Conservation (phyloP, 2,113 vertebrate species). For the Etia nguti region DNA sequence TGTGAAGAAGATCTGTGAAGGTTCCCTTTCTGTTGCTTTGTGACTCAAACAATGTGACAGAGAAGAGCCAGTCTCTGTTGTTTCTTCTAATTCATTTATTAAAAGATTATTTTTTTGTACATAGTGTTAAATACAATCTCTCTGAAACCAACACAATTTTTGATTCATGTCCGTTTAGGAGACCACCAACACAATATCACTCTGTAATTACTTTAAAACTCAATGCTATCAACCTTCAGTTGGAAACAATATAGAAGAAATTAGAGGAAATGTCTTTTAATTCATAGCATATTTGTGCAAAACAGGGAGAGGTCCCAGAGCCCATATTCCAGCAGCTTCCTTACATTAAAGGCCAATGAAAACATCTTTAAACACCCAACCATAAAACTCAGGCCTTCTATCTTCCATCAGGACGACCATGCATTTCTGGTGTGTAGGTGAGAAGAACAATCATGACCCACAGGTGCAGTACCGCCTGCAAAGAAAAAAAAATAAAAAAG, state of each 20-base stretch:
- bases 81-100: constrained; percentile 50
- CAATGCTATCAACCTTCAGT: not conserved
- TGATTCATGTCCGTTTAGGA: constrained; percentile 18
- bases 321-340: constrained; percentile 50
- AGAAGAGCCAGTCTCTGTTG: not conserved
- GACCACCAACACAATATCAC: not conserved
- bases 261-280: constrained; percentile 20
- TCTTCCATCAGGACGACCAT: constrained; percentile 79
- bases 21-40: not conserved
- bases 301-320: constrained; percentile 44
- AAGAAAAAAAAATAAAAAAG: constrained; percentile 16
- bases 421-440: constrained; percentile 97
- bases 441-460: constrained; percentile 98
- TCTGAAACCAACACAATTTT: constrained; percentile 10
- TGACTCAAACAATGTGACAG: not conserved
- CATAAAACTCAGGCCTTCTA: constrained; percentile 24
- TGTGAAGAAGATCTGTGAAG: not conserved
- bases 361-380: not conserved
- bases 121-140: constrained; percentile 67
- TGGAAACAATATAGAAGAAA: constrained; percentile 7
- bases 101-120: constrained; percentile 57
- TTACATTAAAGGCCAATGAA: constrained; percentile 11
- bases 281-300: constrained; percentile 64
- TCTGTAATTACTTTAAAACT: constrained; percentile 19
- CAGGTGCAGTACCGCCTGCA: constrained; percentile 87